Percentiles rank a stretch among this genome's conserved stretches.
phyloP scores from a whole-genome alignment of 1,140 invertebrate genomes.

The Globodera rostochiensis region DNA sequence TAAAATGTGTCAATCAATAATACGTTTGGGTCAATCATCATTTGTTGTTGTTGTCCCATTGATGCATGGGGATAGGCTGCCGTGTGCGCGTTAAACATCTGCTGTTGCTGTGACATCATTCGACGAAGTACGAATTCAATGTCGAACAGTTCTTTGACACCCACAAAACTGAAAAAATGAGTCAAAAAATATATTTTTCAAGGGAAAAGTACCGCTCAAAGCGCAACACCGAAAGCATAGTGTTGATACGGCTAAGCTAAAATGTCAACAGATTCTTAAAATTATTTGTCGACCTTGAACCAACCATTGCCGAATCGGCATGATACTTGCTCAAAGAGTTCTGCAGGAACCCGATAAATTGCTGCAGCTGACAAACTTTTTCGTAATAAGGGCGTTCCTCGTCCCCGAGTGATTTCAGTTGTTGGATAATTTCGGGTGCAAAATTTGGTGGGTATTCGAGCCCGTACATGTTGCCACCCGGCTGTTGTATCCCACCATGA shows the following conservation, averaged over 20 bases:
- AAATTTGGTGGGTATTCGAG: conserved; percentile 33
- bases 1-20: background rate
- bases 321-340: background rate
- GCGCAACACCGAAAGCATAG: conserved; percentile 36
- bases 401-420: conserved; percentile 33
- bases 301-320: conserved; percentile 21
- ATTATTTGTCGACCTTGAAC: background rate
- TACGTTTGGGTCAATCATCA: conserved; percentile 28
- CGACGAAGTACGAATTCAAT: conserved; percentile 29
- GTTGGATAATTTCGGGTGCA: conserved; percentile 40
- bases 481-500: too few species aligned
- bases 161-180: conserved; percentile 14
- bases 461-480: too few species aligned
- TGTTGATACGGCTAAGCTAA: conserved; percentile 33
- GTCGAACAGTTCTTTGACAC: conserved; percentile 25
- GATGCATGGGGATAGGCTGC: conserved; percentile 22
- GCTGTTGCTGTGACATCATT: conserved; percentile 23
- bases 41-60: conserved; percentile 28
- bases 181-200: background rate
- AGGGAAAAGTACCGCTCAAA: conserved; percentile 38
- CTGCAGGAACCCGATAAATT: conserved; percentile 31
- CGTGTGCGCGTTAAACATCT: conserved; percentile 17
- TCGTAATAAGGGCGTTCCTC: conserved; percentile 46
- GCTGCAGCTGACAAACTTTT: conserved; percentile 45
- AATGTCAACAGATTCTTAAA: background rate